Base-by-base conservation (phyloP, 1,140 invertebrate species). In the Eurytemora carolleeae region DNA sequence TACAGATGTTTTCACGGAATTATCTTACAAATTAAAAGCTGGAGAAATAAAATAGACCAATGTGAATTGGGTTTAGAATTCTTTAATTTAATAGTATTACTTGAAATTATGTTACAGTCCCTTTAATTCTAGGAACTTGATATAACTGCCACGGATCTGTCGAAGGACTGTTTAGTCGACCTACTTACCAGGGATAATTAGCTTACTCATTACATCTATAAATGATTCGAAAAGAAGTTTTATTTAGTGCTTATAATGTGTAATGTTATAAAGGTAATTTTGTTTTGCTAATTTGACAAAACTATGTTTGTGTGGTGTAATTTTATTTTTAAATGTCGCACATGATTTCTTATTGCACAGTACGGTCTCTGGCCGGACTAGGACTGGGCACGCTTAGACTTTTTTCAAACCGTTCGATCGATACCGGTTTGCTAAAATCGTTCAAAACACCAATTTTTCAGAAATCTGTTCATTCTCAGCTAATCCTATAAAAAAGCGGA, bases 121-220 rank as follows among this genome's bases (percentile, higher is more conserved):
- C 31, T 44, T 0, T 80, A 81, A 0, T 73, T 99, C 52, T 86
- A 88, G 72, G 95, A 99, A 73, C 70, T 99, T 63, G 95, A 99
- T 69, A 85, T 99, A 24, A 94, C 90, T 0, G 95, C 87, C 0
- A 98, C 94, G 0, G 94, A 99, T 73, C 74, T 99, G 25, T 87
- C 85, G 1, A 85, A 87, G 0, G 91, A 97, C 69, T 93, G 91
- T 67, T 75, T 99, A 7, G 85, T 90, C 64, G 87, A 93, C 70
- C 84, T 99, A 77, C 75, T 99, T 0, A 84, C 82, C 0, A 77
- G 91, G 64, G 84, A 96, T 58, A 88, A 87, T 0, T 82, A 81
- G 53, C 76, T 98, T 17, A 12, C 23, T 23, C 44, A 7, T 25
- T 44, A n/a, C 7, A 44, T 44, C n/a, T 44, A 12, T 12, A 44